Base-by-base conservation (phyloP, 2,113 vertebrate genomes). In the Tor tambroides region DNA sequence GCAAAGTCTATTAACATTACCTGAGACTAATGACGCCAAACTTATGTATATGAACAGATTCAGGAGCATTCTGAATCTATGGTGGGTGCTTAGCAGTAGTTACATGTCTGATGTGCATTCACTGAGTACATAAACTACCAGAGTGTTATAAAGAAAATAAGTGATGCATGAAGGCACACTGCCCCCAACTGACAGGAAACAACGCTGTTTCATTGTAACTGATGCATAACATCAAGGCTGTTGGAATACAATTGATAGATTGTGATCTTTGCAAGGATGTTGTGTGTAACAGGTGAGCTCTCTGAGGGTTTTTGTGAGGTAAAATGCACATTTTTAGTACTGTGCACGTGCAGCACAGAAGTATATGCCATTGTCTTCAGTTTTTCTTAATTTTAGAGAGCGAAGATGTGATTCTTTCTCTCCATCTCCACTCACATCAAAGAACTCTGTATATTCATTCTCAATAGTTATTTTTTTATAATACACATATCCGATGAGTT, bases 371-470 rank as follows among this genome's bases (percentile, higher is more conserved):
- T 43, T 87, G 28, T 90, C 69, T 9, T 87, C 6, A 6, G 32
- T 12, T 26, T 28, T 9, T 35, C 10, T 82, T 86, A 32, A 19
- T 84, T 80, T 56, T 4, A 3, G 21, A 80, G 65, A n/a, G 28
- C 1, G 32, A 28, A 86, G 63, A 59, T 63, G 2, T 19, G 59
- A 6, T n/a, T 35, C 15, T 43, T 86, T 56, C 51, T 72, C 14
- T 17, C 75, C 63, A 67, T 92, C 86, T 30, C 91, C 92, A 6
- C 26, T 15, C 12, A 92, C 38, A 0, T 71, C 84, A n/a, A 91
- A 89, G 5, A 80, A 0, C 0, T 84, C 2, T 10, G 59, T 19
- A 59, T 81, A 91, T 61, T n/a, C 21, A 0, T 28, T 32, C 28
- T 90, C 87, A 32, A 77, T 41, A 51, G n/a, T 76, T 75, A 5